Conservation (phyloP, 2,888 invertebrate species). For the Andrena dorsata region DNA sequence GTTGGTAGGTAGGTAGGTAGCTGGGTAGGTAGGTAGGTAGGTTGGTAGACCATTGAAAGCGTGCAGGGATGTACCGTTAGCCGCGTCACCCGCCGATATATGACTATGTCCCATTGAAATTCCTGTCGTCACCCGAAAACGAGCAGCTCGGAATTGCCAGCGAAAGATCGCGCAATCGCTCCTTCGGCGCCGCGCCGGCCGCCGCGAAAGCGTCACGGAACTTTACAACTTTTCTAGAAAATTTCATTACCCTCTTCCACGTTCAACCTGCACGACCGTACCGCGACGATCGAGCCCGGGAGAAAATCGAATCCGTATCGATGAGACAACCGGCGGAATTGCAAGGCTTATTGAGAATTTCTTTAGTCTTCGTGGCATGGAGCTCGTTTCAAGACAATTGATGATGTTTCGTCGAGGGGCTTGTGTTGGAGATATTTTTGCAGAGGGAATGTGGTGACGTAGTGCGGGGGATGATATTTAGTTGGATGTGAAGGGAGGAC, state of each 20-base stretch:
- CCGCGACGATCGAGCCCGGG: background rate
- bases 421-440: too few species aligned
- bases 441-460: too few species aligned
- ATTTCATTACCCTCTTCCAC: constrained; percentile 17
- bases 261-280: background rate
- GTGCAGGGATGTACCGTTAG: constrained; percentile 74
- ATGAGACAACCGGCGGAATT: background rate
- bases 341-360: background rate
- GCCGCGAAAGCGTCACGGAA: background rate
- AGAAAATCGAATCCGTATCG: constrained; percentile 4
- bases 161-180: constrained; percentile 53
- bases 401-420: background rate
- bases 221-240: constrained; percentile 11
- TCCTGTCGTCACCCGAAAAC: constrained; percentile 63
- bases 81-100: constrained; percentile 65
- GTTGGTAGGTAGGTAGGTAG: constrained; percentile 73
- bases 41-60: constrained; percentile 75
- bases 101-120: constrained; percentile 66
- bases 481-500: too few species aligned
- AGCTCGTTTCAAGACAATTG: background rate
- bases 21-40: constrained; percentile 71
- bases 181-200: background rate
- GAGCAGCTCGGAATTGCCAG: constrained; percentile 49
- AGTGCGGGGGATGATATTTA: too few species aligned
- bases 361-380: background rate